Evolutionary conservation across 2,888 invertebrate species (phyloP).

Genomic region (Cheilosia urbana): DNA sequence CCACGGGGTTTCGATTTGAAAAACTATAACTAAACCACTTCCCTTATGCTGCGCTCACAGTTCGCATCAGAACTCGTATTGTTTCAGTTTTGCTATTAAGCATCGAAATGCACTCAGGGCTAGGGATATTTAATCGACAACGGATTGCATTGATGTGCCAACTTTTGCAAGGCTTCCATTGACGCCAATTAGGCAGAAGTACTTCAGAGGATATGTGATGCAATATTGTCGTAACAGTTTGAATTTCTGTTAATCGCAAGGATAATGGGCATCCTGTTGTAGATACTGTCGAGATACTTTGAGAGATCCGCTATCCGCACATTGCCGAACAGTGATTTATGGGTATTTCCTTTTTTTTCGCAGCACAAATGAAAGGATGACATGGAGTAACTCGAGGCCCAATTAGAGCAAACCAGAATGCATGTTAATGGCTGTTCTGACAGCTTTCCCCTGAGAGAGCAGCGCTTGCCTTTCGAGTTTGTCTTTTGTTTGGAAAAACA

Average conservation of each 20-base stretch:
- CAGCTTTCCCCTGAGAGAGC: slow-evolving; percentile 54
- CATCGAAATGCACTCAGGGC: not conserved
- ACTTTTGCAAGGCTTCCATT: slow-evolving; percentile 6
- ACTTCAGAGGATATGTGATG: not conserved
- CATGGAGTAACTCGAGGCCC: slow-evolving; percentile 62
- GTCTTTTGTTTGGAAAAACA: slow-evolving; percentile 24
- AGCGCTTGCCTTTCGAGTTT: slow-evolving; percentile 47
- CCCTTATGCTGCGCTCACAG: not conserved
- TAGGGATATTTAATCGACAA: slow-evolving; percentile 1
- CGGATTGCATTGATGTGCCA: not conserved
- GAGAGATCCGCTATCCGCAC: slow-evolving; percentile 4
- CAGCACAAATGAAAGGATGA: slow-evolving; percentile 7
- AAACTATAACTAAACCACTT: slow-evolving; percentile 2
- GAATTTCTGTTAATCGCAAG: not conserved
- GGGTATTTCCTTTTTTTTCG: not conserved
- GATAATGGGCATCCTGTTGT: slow-evolving; percentile 6
- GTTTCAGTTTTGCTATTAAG: not conserved
- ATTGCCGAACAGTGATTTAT: slow-evolving; percentile 52
- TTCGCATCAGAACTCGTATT: not conserved
- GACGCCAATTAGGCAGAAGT: slow-evolving; percentile 19
- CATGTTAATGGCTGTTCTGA: slow-evolving; percentile 69
- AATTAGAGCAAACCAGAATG: slow-evolving; percentile 66
- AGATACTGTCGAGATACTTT: not conserved
- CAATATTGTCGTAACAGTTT: slow-evolving; percentile 17
- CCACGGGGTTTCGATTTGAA: not conserved